These are phyloP conservation scores for Epizoanthus fatuus DNA, from an alignment of 92 coral and sea anemone species.

Conservation along the genomic window DNA sequence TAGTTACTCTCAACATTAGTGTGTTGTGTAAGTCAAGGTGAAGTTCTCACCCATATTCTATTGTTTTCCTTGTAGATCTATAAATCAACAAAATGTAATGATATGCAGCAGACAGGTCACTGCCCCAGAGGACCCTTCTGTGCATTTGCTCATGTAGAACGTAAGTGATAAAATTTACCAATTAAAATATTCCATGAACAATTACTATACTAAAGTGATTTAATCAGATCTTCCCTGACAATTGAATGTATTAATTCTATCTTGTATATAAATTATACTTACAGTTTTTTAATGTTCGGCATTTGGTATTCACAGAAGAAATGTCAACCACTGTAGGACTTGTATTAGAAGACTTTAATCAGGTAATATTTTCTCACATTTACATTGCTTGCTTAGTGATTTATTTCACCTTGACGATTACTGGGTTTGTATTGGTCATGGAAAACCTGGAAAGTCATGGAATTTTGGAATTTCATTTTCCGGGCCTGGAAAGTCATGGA, in stretches of 20 bases:
- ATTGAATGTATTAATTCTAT: too few species aligned
- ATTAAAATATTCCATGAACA: neutral
- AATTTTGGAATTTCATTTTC: too few species aligned
- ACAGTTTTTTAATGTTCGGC: too few species aligned
- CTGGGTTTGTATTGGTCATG: too few species aligned
- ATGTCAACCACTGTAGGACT: slow-evolving; percentile 49
- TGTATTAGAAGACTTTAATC: slow-evolving; percentile 30
- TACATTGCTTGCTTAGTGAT: neutral
- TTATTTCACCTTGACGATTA: neutral
- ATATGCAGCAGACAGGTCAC: slow-evolving; percentile 99
- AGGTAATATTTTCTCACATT: neutral
- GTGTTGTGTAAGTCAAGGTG: neutral
- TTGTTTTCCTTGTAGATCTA: slow-evolving; percentile 75
- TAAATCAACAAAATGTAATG: slow-evolving; percentile 99
- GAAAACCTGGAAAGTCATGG: too few species aligned
- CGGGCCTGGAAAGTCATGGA: too few species aligned
- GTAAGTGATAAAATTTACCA: slow-evolving; percentile 76
- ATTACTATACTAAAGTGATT: too few species aligned
- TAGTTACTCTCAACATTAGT: neutral
- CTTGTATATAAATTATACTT: neutral
- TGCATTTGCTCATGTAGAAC: slow-evolving; percentile 99
- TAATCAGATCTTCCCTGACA: too few species aligned
- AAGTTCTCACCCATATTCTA: neutral
- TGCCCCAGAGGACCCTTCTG: slow-evolving; percentile 99
- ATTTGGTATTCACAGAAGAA: slow-evolving; percentile 35